A percentile compares a stretch with the other conserved stretches of the same genome.
These are phyloP conservation scores for Ichneumon xanthorius DNA, from an alignment of 2,888 invertebrate species.

Conservation along the genomic window DNA sequence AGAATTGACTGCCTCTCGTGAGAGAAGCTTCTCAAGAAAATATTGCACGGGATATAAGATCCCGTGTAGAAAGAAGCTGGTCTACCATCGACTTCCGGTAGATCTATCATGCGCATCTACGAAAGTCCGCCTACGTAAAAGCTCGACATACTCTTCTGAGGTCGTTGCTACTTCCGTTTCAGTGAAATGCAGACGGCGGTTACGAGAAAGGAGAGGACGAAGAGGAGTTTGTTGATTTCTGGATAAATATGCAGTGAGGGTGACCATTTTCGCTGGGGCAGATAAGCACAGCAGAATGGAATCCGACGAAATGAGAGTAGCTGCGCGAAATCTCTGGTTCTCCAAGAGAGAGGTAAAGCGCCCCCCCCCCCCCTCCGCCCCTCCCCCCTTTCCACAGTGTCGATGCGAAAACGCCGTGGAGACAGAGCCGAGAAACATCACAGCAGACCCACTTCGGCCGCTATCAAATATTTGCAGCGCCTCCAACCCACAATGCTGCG, in stretches of 20 bases:
- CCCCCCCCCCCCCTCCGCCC: too few relatives aligned
- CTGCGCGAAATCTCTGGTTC: slow-evolving; percentile 32
- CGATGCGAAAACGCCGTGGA: slow-evolving; percentile 44
- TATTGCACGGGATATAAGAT: neutral
- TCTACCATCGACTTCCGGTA: neutral
- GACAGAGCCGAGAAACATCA: slow-evolving; percentile 46
- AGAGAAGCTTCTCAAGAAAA: neutral
- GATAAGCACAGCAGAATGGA: slow-evolving; percentile 27
- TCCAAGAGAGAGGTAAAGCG: neutral
- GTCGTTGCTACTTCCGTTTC: neutral
- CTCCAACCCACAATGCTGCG: slow-evolving; percentile 75
- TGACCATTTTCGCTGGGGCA: slow-evolving; percentile 36
- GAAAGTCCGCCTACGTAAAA: neutral
- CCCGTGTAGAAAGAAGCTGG: neutral
- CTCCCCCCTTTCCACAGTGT: slow-evolving; percentile 31
- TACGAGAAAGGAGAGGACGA: neutral
- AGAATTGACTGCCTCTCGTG: slow-evolving; percentile 1
- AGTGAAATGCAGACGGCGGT: neutral
- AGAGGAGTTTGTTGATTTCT: neutral
- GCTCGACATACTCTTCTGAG: neutral
- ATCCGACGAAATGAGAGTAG: slow-evolving; percentile 41
- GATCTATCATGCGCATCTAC: neutral
- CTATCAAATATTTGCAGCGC: slow-evolving; percentile 83
- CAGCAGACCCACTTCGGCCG: slow-evolving; percentile 66
- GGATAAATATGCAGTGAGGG: slow-evolving; percentile 18